Evolutionary conservation across 2,797 vertebrate genomes (phyloP).

Genomic region (Diplodus puntazzo): DNA sequence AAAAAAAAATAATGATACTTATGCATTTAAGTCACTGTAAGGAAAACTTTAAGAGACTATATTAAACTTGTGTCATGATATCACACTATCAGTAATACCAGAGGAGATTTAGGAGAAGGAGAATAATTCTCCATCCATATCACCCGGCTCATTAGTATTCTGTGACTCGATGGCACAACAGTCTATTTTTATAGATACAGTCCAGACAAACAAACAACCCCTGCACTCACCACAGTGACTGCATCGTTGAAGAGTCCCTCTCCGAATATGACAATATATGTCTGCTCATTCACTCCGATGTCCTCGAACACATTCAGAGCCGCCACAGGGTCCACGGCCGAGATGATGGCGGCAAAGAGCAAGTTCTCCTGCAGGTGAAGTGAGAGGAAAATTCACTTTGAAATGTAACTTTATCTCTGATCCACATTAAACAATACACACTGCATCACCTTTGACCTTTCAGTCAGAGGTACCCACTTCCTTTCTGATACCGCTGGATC

Average conservation of each 20-base stretch:
- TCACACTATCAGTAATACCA: background rate
- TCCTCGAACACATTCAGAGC: conserved; percentile 94
- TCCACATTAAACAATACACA: background rate
- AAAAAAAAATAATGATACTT: no score
- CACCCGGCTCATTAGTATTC: background rate
- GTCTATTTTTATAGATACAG: background rate
- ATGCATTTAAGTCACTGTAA: background rate
- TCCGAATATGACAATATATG: conserved; percentile 94
- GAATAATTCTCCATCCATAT: background rate
- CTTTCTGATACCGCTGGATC: background rate
- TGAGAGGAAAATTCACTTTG: no score
- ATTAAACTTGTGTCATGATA: background rate
- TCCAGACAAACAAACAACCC: background rate
- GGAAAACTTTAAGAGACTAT: background rate
- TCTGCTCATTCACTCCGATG: conserved; percentile 93
- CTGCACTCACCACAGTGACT: conserved; percentile 92
- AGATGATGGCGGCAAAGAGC: conserved; percentile 93
- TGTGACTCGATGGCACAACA: background rate
- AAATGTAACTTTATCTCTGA: background rate
- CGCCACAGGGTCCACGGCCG: conserved; percentile 93
- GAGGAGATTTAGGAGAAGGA: background rate
- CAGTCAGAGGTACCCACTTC: background rate
- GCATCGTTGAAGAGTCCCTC: conserved; percentile 95
- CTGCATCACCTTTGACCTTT: conserved; percentile 20
- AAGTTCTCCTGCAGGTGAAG: conserved; percentile 83